Evolutionary conservation across 2,888 invertebrate species (phyloP), one percentile per base, ranked within the genome.

Genomic region (Orchestes rusci): DNA sequence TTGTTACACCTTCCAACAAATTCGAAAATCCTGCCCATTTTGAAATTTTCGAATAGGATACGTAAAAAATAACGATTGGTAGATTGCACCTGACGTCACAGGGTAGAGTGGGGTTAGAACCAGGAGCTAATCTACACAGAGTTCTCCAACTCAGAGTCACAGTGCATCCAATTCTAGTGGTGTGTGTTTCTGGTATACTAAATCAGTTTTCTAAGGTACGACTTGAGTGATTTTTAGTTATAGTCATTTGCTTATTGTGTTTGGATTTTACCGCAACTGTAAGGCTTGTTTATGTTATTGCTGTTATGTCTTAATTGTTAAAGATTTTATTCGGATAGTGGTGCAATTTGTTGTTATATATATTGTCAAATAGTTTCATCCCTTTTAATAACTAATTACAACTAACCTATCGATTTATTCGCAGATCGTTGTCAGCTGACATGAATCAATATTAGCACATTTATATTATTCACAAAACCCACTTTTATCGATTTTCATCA

Each of bases 101-200:
- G 52, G 57, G 59, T 53, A 59, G 59, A 62, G 60, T 59, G 63
- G 60, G 59, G 57, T 56, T 57, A 51, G 54, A 56, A 61, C 57
- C 58, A 60, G 58, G 60, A 59, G 59, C 59, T 62, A 59, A 59
- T 62, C 62, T 59, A 60, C 58, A 57, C 50, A 54, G 57, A 53
- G 55, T 55, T 47, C 53, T 52, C 56, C 53, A 52, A 57, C 53
- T 56, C 54, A 57, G 59, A 57, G 55, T 60, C 64, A 63, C 57
- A 62, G 60, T 64, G 59, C 59, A 59, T 64, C 60, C 60, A 58
- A 58, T 59, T 62, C 58, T 58, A 57, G 60, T 57, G 60, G 60
- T 60, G 65, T 65, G 66, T 64, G 63, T 62, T 62, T 59, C 60
- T 35, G 28, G 8, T 20, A 27, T 41, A 15, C 29, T 48, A 40